Percentiles rank a stretch among this genome's conserved stretches.
These are phyloP conservation scores for Prenolepis imparis DNA, from an alignment of 2,888 invertebrate genomes.

Conservation along the genomic window DNA sequence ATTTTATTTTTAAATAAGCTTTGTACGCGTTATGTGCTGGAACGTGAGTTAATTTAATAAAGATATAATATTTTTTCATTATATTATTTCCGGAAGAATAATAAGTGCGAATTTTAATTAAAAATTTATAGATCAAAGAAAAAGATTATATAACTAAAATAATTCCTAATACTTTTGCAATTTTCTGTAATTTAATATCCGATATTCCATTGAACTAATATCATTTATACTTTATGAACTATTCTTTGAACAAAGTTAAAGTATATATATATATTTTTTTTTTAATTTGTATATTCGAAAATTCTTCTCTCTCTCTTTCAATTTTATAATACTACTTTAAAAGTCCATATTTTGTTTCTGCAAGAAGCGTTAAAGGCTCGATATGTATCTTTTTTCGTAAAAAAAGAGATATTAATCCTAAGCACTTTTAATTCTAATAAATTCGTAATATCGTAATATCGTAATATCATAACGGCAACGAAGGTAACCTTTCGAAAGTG, in stretches of 20 bases:
- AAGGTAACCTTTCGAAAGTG: conserved; percentile 26
- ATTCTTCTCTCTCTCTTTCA: not conserved
- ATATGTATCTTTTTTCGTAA: not conserved
- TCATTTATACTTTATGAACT: not conserved
- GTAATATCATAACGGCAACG: not conserved
- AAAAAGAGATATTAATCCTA: conserved; percentile 12
- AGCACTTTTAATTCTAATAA: not conserved
- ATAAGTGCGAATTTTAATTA: not conserved
- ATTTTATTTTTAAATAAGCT: not conserved
- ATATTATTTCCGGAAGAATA: not conserved
- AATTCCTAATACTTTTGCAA: not conserved
- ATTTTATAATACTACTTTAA: not conserved
- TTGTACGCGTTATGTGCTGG: not conserved
- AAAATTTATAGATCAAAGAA: not conserved
- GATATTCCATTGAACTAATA: not conserved
- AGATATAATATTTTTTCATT: not conserved
- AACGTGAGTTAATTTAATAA: not conserved
- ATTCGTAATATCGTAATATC: not conserved
- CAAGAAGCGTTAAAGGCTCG: not conserved
- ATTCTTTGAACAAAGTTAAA: not conserved
- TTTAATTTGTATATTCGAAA: not conserved
- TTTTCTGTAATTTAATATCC: not conserved
- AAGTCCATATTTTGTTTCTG: not conserved
- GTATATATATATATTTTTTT: not conserved
- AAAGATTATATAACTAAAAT: not conserved